Percentiles rank a stretch among this genome's conserved stretches.
Conservation (phyloP, 2,113 vertebrate species). For the Andinoacara biseriatus region DNA sequence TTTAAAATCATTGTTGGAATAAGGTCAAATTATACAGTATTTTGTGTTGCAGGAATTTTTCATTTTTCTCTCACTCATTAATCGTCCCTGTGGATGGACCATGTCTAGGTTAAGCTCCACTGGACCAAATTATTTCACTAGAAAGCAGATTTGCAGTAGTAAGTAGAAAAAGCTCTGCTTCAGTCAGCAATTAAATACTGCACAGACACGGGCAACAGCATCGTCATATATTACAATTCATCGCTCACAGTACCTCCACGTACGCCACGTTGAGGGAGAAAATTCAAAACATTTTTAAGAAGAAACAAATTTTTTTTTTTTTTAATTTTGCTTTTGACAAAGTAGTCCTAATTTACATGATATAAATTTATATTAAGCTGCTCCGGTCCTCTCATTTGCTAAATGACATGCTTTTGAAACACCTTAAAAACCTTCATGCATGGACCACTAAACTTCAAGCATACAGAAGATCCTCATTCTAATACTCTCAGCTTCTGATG, state of each 20-base stretch:
- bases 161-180: background rate
- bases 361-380: too few relatives aligned
- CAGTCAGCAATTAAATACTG: background rate
- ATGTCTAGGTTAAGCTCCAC: background rate
- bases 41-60: background rate
- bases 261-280: too few relatives aligned
- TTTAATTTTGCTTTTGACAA: too few relatives aligned
- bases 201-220: background rate
- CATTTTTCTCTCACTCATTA: background rate
- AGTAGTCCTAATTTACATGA: too few relatives aligned
- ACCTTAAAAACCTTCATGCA: too few relatives aligned
- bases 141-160: background rate
- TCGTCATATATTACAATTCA: background rate
- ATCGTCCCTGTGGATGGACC: background rate
- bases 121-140: background rate
- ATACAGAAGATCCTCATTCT: too few relatives aligned
- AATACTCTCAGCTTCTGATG: too few relatives aligned
- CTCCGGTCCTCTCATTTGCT: too few relatives aligned
- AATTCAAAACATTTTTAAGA: too few relatives aligned
- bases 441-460: too few relatives aligned
- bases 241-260: background rate
- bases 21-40: background rate
- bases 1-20: slow-evolving; percentile 1
- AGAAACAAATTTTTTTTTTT: too few relatives aligned
- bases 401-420: too few relatives aligned